Conservation (phyloP, 2,888 invertebrate genomes). For the Acheta domesticus region DNA sequence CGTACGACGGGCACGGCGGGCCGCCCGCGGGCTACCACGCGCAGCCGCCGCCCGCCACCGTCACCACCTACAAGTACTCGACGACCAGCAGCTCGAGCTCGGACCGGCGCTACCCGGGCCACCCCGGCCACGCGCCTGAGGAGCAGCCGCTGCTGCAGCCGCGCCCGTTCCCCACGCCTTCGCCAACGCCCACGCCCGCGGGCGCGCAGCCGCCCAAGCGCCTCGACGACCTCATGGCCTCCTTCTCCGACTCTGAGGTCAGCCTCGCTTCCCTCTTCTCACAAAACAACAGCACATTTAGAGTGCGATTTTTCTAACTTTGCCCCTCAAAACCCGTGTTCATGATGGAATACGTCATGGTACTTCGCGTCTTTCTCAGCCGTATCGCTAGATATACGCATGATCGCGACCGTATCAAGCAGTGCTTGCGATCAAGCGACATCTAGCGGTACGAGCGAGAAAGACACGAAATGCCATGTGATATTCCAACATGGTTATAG, state of each 20-base stretch:
- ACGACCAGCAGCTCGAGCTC: constrained; percentile 41
- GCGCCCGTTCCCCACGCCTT: constrained; percentile 55
- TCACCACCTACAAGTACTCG: constrained; percentile 64
- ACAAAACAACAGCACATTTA: too few species aligned
- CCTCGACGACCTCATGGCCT: constrained; percentile 79
- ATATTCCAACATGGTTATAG: too few species aligned
- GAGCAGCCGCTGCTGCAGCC: constrained; percentile 51
- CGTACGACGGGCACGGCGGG: constrained; percentile 72
- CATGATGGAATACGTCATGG: too few species aligned
- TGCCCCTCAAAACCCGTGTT: too few species aligned
- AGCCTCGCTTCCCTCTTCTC: constrained; percentile 37
- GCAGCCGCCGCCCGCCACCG: constrained; percentile 42
- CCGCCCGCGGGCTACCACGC: constrained; percentile 23
- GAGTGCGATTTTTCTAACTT: too few species aligned
- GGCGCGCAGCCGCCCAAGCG: constrained; percentile 66
- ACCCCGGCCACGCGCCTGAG: constrained; percentile 41
- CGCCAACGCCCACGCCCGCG: constrained; percentile 45
- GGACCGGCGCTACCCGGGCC: constrained; percentile 45
- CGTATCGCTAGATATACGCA: too few species aligned
- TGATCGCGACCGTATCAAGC: too few species aligned
- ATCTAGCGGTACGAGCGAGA: too few species aligned
- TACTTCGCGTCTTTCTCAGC: too few species aligned
- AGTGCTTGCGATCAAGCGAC: too few species aligned
- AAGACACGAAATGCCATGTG: too few species aligned
- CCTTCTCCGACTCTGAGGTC: constrained; percentile 71